A percentile compares a stretch with the other conserved stretches of the same genome.
These are phyloP conservation scores for Bursaphelenchus mucronatus DNA, from an alignment of 1,140 invertebrate species.

Conservation along the genomic window DNA sequence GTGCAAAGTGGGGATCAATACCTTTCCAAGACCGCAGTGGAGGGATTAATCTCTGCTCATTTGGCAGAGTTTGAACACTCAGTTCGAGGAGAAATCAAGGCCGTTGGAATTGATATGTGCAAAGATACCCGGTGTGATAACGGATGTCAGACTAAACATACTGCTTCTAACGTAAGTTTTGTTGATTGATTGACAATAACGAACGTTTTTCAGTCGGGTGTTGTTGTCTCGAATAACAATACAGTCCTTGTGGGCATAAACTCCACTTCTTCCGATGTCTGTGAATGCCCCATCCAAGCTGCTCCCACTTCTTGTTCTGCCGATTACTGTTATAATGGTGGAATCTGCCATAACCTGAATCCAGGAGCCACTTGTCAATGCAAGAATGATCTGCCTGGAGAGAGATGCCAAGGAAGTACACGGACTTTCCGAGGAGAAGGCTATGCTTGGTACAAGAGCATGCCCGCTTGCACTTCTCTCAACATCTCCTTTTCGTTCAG, in stretches of 20 bases:
- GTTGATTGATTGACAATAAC: neutral
- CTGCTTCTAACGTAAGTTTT: conserved; percentile 47
- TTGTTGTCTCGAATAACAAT: conserved; percentile 52
- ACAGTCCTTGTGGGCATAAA: conserved; percentile 58
- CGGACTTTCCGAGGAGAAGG: conserved; percentile 48
- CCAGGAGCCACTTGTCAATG: conserved; percentile 44
- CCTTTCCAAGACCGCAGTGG: conserved; percentile 30
- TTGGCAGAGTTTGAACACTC: conserved; percentile 38
- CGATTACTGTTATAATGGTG: conserved; percentile 44
- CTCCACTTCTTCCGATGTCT: conserved; percentile 49
- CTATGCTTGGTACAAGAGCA: conserved; percentile 59
- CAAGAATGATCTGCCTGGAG: conserved; percentile 48
- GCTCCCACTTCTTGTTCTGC: neutral
- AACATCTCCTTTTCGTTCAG: conserved; percentile 57
- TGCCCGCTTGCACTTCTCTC: conserved; percentile 59
- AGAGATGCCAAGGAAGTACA: conserved; percentile 58
- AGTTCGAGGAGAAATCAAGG: conserved; percentile 44
- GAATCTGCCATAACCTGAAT: conserved; percentile 58
- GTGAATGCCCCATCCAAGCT: conserved; percentile 43
- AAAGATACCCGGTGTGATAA: conserved; percentile 58
- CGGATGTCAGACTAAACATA: conserved; percentile 54
- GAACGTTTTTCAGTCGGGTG: conserved; percentile 37
- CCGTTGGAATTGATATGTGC: conserved; percentile 60
- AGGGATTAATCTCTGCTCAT: conserved; percentile 48
- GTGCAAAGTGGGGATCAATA: conserved; percentile 31